Conservation (phyloP, 2,797 vertebrate genomes). For the Diglossa cyanea region DNA sequence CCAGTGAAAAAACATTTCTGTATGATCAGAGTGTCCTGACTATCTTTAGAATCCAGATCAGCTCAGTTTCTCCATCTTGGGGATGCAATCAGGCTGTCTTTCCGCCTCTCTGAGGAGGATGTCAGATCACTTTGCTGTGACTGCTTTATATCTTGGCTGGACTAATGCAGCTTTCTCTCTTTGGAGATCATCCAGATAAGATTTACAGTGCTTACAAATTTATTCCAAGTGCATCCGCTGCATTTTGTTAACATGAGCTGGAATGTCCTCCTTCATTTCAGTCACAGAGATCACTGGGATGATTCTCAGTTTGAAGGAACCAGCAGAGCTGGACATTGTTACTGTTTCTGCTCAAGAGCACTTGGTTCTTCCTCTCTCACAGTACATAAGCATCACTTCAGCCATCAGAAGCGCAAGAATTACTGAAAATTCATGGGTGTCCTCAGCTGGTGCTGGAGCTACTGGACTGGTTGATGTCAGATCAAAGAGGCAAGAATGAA, state of each 20-base stretch:
- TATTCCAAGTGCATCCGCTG: background rate
- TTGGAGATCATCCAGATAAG: background rate
- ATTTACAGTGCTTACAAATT: background rate
- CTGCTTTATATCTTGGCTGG: background rate
- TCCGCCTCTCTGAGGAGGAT: background rate
- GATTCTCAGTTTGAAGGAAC: background rate
- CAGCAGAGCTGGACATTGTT: background rate
- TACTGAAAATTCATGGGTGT: background rate
- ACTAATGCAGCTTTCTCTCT: background rate
- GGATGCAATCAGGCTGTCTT: background rate
- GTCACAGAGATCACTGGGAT: background rate
- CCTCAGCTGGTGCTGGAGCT: background rate
- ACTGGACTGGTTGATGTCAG: background rate
- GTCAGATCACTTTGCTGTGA: background rate
- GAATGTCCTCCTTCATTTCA: conserved; percentile 5
- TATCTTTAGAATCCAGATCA: background rate
- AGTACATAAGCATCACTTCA: background rate
- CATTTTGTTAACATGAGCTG: background rate
- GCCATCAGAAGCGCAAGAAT: background rate
- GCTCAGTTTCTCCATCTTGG: background rate
- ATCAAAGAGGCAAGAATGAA: background rate
- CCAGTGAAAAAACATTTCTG: background rate
- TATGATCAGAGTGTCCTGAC: background rate
- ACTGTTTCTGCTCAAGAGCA: background rate
- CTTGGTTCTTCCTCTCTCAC: background rate